Evolutionary conservation across 2,888 invertebrate species (phyloP).

Genomic region (Pristionchus arcanus): DNA sequence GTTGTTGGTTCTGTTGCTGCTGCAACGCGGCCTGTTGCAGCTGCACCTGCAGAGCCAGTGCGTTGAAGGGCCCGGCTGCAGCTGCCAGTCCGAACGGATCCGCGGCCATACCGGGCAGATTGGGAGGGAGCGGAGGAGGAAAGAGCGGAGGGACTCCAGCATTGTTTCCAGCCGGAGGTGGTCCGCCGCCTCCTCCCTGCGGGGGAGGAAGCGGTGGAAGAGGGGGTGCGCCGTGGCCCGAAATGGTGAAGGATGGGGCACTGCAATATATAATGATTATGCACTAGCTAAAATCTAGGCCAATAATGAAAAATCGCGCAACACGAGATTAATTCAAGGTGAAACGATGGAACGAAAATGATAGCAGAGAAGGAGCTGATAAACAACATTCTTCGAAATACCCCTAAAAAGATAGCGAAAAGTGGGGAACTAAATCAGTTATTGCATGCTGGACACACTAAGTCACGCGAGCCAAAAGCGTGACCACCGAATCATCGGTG

Average conservation of each 20-base stretch:
- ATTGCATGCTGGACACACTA: too few relatives aligned
- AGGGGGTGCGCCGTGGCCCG: conserved; percentile 8
- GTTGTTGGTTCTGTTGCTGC: neutral
- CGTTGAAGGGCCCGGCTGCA: neutral
- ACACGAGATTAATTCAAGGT: too few relatives aligned
- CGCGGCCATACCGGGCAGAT: neutral
- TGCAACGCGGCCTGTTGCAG: neutral
- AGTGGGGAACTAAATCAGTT: neutral
- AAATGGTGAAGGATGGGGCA: neutral
- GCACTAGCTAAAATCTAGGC: too few relatives aligned
- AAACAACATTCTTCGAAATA: neutral
- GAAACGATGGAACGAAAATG: too few relatives aligned
- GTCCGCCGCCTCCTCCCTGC: neutral
- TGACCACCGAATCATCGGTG: too few relatives aligned
- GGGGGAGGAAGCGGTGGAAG: neutral
- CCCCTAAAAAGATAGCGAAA: too few relatives aligned
- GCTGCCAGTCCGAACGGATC: conserved; percentile 10
- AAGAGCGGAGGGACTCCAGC: neutral
- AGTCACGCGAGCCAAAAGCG: too few relatives aligned
- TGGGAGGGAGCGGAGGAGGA: neutral
- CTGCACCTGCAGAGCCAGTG: neutral
- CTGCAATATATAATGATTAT: neutral
- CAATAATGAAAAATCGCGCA: too few relatives aligned
- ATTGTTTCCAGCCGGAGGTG: neutral
- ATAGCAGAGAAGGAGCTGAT: neutral